Conservation (phyloP, 1,140 invertebrate species). For the Formica selysi region DNA sequence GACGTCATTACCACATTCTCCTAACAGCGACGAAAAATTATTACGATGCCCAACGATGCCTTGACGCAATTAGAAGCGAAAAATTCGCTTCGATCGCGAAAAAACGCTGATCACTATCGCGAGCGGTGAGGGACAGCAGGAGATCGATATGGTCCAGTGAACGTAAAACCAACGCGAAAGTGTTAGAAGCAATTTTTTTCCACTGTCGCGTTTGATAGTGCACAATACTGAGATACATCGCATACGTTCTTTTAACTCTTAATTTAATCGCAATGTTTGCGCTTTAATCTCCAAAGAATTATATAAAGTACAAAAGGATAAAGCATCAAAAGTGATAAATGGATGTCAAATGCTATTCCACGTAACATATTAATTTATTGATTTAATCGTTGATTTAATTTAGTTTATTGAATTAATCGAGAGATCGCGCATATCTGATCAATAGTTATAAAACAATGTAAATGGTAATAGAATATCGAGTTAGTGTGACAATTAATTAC, state of each 20-base stretch:
- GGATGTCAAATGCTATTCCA: not conserved
- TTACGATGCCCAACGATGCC: constrained; percentile 67
- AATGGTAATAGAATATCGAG: constrained; percentile 17
- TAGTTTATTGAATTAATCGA: constrained; percentile 50
- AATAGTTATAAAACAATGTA: not conserved
- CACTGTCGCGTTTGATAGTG: constrained; percentile 20
- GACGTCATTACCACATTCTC: constrained; percentile 60
- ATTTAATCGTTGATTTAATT: constrained; percentile 12
- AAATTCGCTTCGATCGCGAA: constrained; percentile 33
- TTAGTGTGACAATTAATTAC: constrained; percentile 44
- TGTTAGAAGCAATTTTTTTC: constrained; percentile 44
- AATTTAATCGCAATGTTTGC: constrained; percentile 37
- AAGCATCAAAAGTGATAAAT: not conserved
- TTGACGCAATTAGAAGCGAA: constrained; percentile 63
- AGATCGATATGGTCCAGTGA: constrained; percentile 64
- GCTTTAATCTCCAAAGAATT: constrained; percentile 13
- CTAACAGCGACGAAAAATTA: constrained; percentile 64
- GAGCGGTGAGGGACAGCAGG: constrained; percentile 15
- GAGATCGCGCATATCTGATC: constrained; percentile 37
- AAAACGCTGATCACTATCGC: not conserved
- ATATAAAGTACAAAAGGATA: not conserved
- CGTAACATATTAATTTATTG: not conserved
- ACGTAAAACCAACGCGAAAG: constrained; percentile 50
- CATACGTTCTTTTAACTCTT: not conserved
- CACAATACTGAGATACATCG: not conserved